These are phyloP conservation scores for Hylaeus volcanicus DNA, from an alignment of 1,140 invertebrate genomes.

Conservation along the genomic window DNA sequence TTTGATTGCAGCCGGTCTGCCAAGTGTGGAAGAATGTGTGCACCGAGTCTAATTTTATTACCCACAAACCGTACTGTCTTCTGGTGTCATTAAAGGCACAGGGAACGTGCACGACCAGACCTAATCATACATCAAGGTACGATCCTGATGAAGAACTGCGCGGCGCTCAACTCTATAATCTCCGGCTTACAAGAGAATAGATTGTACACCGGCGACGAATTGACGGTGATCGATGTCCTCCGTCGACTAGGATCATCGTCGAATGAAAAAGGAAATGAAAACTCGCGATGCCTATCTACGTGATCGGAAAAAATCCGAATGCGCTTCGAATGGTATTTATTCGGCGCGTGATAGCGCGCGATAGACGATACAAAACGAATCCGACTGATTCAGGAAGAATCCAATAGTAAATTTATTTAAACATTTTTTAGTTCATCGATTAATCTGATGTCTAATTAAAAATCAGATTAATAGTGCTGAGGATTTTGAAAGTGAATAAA, in stretches of 20 bases:
- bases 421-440: no score
- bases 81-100: conserved; percentile 19
- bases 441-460: no score
- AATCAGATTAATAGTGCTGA: no score
- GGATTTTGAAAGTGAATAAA: not conserved
- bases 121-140: conserved; percentile 40
- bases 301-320: conserved; percentile 22
- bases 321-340: conserved; percentile 19
- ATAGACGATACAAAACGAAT: not conserved
- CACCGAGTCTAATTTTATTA: conserved; percentile 4
- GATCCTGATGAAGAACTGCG: conserved; percentile 41
- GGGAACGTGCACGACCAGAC: conserved; percentile 1
- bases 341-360: not conserved
- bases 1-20: no score
- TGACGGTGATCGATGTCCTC: conserved; percentile 50
- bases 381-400: no score
- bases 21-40: not conserved
- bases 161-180: conserved; percentile 43
- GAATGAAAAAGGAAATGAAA: conserved; percentile 27
- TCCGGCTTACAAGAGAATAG: conserved; percentile 37
- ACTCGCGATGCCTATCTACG: conserved; percentile 15
- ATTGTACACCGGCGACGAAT: conserved; percentile 43
- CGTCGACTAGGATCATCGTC: conserved; percentile 24
- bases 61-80: conserved; percentile 12
- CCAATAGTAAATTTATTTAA: not conserved